Evolutionary conservation across 2,113 vertebrate genomes (phyloP), one percentile per base, ranked within the genome.

Genomic region (Empidonax traillii): DNA sequence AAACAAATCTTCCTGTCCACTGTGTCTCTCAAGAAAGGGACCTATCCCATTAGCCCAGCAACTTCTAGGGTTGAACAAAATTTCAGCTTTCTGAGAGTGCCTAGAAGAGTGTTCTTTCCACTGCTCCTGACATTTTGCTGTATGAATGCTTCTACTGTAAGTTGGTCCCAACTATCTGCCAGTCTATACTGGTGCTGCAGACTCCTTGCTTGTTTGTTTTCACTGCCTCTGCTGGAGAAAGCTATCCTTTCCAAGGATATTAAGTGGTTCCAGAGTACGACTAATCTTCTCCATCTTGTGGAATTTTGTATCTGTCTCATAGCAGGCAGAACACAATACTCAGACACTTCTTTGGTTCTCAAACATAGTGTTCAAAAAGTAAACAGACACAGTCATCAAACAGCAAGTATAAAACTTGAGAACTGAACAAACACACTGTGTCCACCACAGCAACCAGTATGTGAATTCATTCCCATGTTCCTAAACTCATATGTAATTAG

Each of bases 91-190:
- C 22, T 19, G 6, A 51, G 56, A 51, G 27, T 79, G 31, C 55
- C 55, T 46, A 6, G 49, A 53, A 84, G 33, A 69, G 18, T 14
- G 12, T 74, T 92, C 79, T 90, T 96, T 92, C 83, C 55, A 22
- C 66, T 4, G 0, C 37, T 65, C 71, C 43, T 91, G 62, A 72
- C 4, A 2, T 68, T 94, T 47, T 87, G 10, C 69, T 0, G 0
- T 67, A 77, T 92, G 93, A 97, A 92, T 92, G 83, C 51, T 63
- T 47, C 73, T 80, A 44, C 80, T 93, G 83, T 96, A 77, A 83
- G 83, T 30, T 78, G 35, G 85, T 96, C 86, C 55, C 72, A 77
- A 3, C 43, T 88, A 27, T 74, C 72, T 86, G 43, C 92, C 35
- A 61, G 47, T 56, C 55, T 74, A 23, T 44, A 8, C 19, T 77